Base-by-base conservation (phyloP, 2,113 vertebrate genomes). In the Protobothrops mucrosquamatus region DNA sequence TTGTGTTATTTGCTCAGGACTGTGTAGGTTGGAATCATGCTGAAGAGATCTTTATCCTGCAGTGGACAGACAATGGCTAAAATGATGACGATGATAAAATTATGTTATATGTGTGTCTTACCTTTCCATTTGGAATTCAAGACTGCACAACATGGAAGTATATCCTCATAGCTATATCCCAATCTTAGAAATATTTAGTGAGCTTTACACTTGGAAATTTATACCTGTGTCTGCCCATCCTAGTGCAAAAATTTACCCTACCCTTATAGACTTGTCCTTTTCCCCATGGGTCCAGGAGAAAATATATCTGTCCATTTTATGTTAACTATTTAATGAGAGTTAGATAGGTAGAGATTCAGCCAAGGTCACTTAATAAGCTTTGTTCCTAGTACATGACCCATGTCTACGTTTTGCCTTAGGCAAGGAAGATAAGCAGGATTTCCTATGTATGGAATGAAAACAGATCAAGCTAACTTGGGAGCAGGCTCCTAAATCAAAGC, bases 401-500 rank as follows among this genome's bases (percentile, higher is more conserved):
- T 34, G 14, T 34, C 69, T 34, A 74, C 8, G 69, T 74, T 34
- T 74, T 74, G 5, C 69, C n/a, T 34, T 20, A 74, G 69, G 69
- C 69, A 34, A 20, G n/a, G n/a, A 74, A 74, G 69, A 74, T 34
- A 74, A 74, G 69, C n/a, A 34, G n/a, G n/a, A 34, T 74, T 74
- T 74, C 69, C n/a, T 74, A 74, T 74, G n/a, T 74, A 69, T n/a
- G 64, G 34, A 86, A 86, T 26, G 34, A 86, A 86, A 8, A 46
- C 34, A 52, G 85, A 34, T 88, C 18, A 64, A 87, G 11, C 55
- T 10, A 87, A 51, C 22, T 87, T 51, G 61, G 64, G 24, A 43
- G 39, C 92, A 91, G 81, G 24, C 34, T 92, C 56, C 69, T 94
- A 90, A 94, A 94, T 87, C 69, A 94, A 92, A 34, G n/a, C 85